Conservation (phyloP, 2,113 vertebrate species). For the Chiloscyllium plagiosum region DNA sequence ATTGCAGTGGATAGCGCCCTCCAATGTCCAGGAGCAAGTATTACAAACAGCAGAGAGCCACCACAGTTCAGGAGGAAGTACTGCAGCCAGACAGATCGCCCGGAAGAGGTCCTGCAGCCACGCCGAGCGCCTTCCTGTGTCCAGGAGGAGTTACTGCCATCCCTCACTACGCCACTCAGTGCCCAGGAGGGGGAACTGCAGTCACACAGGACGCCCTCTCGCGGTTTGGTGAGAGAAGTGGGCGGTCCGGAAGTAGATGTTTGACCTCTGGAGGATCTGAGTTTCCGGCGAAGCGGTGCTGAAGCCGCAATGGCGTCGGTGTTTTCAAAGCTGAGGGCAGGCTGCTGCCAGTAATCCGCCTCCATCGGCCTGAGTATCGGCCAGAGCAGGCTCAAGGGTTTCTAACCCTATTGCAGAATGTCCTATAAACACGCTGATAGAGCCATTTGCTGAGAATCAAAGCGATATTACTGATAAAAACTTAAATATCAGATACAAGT, state of each 20-base stretch:
- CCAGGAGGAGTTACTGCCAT: background rate
- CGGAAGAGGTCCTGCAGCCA: slow-evolving; percentile 39
- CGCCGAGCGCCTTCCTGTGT: background rate
- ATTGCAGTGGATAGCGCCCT: background rate
- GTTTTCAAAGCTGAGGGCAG: slow-evolving; percentile 58
- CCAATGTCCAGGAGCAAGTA: background rate
- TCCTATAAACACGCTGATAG: slow-evolving; percentile 68
- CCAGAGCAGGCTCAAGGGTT: slow-evolving; percentile 67
- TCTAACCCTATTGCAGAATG: slow-evolving; percentile 72
- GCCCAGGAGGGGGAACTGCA: slow-evolving; percentile 41
- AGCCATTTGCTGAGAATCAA: slow-evolving; percentile 64
- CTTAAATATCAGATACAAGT: slow-evolving; percentile 66
- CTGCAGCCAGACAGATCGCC: too few relatives aligned
- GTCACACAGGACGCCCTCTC: slow-evolving; percentile 50
- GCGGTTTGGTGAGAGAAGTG: slow-evolving; percentile 49
- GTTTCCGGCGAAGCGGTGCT: slow-evolving; percentile 40
- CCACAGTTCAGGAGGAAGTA: background rate
- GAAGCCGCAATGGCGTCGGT: slow-evolving; percentile 69
- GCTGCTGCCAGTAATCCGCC: slow-evolving; percentile 70
- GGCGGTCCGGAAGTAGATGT: slow-evolving; percentile 44
- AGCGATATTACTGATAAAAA: slow-evolving; percentile 59
- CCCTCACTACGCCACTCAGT: background rate
- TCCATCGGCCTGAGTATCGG: slow-evolving; percentile 72
- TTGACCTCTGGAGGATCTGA: slow-evolving; percentile 39
- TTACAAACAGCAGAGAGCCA: background rate